Conservation (phyloP, 2,113 vertebrate genomes). For the Coracopsis vasa region DNA sequence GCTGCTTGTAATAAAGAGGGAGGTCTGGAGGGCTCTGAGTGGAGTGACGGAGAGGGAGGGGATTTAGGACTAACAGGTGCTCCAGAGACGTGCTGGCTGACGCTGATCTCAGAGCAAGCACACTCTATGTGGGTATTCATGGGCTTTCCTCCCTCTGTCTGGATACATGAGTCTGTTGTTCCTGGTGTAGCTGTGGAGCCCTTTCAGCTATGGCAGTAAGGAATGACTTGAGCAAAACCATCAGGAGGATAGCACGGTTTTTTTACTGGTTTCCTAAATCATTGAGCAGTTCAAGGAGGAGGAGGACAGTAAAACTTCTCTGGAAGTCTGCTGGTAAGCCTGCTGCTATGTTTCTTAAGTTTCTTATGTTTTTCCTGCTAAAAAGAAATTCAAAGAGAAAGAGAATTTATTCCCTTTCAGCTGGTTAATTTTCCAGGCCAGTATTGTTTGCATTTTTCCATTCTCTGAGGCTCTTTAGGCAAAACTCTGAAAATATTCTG, state of each 20-base stretch:
- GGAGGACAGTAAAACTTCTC: conserved; percentile 60
- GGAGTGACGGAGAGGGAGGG: conserved; percentile 58
- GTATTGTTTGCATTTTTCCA: background rate
- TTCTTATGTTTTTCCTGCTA: background rate
- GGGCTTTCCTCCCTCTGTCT: background rate
- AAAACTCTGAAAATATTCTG: background rate
- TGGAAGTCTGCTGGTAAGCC: conserved; percentile 71
- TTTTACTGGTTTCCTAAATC: conserved; percentile 74
- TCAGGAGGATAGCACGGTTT: conserved; percentile 67
- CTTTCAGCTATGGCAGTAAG: conserved; percentile 63
- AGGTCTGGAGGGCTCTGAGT: conserved; percentile 59
- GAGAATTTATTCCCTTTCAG: background rate
- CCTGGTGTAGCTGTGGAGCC: background rate
- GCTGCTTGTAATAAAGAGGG: conserved; percentile 47
- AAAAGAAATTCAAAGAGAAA: background rate
- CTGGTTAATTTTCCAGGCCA: background rate
- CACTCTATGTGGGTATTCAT: background rate
- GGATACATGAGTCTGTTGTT: background rate
- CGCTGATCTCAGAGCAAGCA: conserved; percentile 50
- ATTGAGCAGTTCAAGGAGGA: conserved; percentile 53
- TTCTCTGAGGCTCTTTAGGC: background rate
- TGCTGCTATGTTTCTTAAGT: background rate
- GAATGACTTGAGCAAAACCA: conserved; percentile 68
- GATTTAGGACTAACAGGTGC: conserved; percentile 76
- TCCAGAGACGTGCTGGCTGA: conserved; percentile 63